Evolutionary conservation across 2,888 invertebrate species (phyloP).

Genomic region (Steinernema hermaphroditum): DNA sequence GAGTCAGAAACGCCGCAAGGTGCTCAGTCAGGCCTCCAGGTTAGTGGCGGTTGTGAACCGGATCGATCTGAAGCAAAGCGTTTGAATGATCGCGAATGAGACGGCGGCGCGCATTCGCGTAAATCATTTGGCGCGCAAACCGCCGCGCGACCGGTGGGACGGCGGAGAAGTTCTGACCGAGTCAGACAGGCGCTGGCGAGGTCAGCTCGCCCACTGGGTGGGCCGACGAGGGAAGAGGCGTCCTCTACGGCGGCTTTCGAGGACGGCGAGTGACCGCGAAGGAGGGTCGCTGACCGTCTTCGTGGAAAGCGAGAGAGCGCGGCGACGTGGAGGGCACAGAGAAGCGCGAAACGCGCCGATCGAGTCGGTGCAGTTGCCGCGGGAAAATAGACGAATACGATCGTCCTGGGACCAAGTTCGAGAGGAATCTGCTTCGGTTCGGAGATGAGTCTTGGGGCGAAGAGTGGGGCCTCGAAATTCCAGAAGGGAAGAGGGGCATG

Average conservation of each 20-base stretch:
- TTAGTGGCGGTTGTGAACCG: constrained; percentile 6
- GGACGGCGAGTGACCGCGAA: constrained; percentile 15
- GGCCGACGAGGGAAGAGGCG: background rate
- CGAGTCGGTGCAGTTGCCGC: constrained; percentile 12
- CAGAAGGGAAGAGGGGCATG: too few relatives aligned
- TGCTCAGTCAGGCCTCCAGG: background rate
- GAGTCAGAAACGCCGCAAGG: background rate
- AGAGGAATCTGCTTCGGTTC: background rate
- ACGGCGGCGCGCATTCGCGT: background rate
- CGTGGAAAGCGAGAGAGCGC: background rate
- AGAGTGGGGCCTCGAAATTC: too few relatives aligned
- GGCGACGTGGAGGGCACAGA: background rate
- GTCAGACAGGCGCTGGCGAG: background rate
- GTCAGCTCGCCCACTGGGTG: constrained; percentile 19
- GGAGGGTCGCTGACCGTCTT: background rate
- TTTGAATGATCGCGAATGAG: background rate
- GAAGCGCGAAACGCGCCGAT: background rate
- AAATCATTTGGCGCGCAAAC: constrained; percentile 27
- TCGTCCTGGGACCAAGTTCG: constrained; percentile 7
- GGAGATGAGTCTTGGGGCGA: too few relatives aligned
- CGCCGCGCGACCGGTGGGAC: background rate
- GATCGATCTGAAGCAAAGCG: background rate
- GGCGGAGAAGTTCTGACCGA: constrained; percentile 2
- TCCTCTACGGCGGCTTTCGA: background rate
- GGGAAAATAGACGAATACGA: constrained; percentile 17